Conservation (phyloP, 2,888 invertebrate species). For the Malachius bipustulatus region DNA sequence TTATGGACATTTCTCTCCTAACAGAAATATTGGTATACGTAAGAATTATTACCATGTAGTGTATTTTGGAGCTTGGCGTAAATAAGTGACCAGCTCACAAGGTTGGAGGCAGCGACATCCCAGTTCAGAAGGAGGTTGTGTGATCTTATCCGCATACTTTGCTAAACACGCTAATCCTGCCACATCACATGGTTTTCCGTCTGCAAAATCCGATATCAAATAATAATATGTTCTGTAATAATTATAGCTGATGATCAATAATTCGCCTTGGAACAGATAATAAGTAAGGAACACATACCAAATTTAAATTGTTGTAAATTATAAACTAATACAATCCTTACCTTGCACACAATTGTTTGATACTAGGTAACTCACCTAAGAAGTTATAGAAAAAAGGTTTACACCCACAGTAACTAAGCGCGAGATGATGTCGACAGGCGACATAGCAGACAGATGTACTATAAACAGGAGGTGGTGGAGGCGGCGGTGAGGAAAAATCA, state of each 20-base stretch:
- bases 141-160: conserved; percentile 30
- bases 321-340: no score
- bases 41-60: conserved; percentile 35
- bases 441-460: conserved; percentile 46
- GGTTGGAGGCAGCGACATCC: conserved; percentile 38
- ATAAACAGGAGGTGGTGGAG: conserved; percentile 43
- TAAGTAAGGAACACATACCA: no score
- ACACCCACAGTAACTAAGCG: conserved; percentile 44
- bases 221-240: conserved; percentile 6
- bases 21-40: no score
- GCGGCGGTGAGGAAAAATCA: no score
- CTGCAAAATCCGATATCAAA: conserved; percentile 27
- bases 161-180: conserved; percentile 45
- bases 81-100: conserved; percentile 36
- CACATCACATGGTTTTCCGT: conserved; percentile 39
- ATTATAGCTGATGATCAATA: no score
- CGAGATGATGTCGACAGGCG: conserved; percentile 42
- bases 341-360: no score
- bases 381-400: conserved; percentile 48
- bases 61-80: conserved; percentile 32
- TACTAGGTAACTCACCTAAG: conserved; percentile 34
- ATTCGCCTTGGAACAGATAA: no score
- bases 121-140: conserved; percentile 28
- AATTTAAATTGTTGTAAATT: no score
- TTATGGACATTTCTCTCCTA: no score